Conservation (phyloP, 2,113 vertebrate species). For the Tachysurus vachellii region DNA sequence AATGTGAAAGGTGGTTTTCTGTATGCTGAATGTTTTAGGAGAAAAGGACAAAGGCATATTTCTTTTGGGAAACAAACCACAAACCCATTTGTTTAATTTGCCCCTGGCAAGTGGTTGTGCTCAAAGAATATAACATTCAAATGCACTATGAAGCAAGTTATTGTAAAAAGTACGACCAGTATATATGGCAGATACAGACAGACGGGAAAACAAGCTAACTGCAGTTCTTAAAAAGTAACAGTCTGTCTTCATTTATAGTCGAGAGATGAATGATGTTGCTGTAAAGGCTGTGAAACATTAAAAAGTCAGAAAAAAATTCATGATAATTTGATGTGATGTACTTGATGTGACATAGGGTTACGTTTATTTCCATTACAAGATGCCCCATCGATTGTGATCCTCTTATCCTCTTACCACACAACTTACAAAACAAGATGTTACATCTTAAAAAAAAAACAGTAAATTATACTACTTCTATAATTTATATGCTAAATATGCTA, state of each 20-base stretch:
- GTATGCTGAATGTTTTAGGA: not conserved
- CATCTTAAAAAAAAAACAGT: not conserved
- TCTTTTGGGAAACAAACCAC: not conserved
- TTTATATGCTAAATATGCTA: too few species aligned
- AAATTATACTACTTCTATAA: too few species aligned
- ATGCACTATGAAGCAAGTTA: not conserved
- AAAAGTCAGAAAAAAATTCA: not conserved
- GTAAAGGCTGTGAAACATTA: not conserved
- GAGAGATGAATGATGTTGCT: not conserved
- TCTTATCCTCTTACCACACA: not conserved
- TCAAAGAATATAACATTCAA: not conserved
- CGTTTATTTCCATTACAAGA: not conserved
- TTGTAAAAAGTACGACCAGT: not conserved
- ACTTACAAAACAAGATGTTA: not conserved
- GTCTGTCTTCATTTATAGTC: not conserved
- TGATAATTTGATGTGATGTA: not conserved
- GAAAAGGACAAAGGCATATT: constrained; percentile 7
- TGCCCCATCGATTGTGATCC: not conserved
- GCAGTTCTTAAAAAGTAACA: not conserved
- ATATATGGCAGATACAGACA: not conserved
- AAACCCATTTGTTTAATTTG: constrained; percentile 1
- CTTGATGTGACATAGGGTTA: not conserved
- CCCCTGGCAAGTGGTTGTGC: not conserved
- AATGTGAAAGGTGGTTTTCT: not conserved
- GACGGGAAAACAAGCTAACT: not conserved